Base-by-base conservation (phyloP, 2,797 vertebrate genomes). In the Podarcis lilfordi region DNA sequence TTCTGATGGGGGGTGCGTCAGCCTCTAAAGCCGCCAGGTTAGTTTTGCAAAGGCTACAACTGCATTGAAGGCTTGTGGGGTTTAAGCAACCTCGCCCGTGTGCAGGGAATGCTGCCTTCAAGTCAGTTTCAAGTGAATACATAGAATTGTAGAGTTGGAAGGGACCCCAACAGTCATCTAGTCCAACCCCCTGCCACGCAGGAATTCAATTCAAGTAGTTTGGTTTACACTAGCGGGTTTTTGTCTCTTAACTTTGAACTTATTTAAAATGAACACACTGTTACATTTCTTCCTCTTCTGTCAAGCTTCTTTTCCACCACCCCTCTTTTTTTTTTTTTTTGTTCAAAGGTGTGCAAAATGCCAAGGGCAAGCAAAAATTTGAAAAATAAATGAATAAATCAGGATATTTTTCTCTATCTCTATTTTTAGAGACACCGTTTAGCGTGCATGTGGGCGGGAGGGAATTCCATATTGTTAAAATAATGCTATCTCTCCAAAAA, bases 261-360 rank as follows among this genome's bases (percentile, higher is more conserved):
- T 94, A 88, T 94, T 91, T 78, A 93, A 94, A 96, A 93, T 89
- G 88, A 95, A 95, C 92, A 92, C 92, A 93, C 95, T 95, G 92
- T 97, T 97, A 96, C 90, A 86, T 94, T 92, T 94, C 90, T 95
- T 91, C 94, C 90, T 88, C 59, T 94, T 93, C 94, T 95, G 89
- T 95, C 94, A 94, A 88, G 23, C 29, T 93, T 93, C 75, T 93
- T 93, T 92, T 90, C 74, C 86, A 84, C 85, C 93, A 68, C 79
- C 77, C 86, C 55, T 55, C 94, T 93, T 89, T 89, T 90, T 92
- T 86, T 45, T 93, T 89, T 89, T 89, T 93, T 86, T 45, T 59
- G 29, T 10, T 79, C 43, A 93, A 95, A 94, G 88, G 88, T 95
- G 92, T 97, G 91, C 94, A 94, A 96, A 96, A 96, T 93, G 94